Evolutionary conservation across 2,113 vertebrate genomes (phyloP).

Genomic region (Chlorodrepanis virens): DNA sequence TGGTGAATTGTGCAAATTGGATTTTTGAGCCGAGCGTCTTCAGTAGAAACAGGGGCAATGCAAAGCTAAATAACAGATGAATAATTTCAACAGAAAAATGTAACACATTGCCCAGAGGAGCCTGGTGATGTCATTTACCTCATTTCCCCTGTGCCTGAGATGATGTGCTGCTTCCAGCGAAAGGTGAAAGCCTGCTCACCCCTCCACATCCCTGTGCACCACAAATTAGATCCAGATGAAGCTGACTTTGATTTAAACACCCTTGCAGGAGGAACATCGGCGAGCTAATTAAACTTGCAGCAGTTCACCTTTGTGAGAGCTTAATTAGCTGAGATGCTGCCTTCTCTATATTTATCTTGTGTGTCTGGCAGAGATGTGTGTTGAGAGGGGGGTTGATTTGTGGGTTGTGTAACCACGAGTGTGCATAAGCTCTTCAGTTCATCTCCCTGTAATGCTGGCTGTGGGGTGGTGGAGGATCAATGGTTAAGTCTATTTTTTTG

Average conservation of each 20-base stretch:
- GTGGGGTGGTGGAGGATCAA: background rate
- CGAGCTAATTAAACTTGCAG: conserved; percentile 54
- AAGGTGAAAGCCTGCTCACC: background rate
- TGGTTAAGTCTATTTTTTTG: background rate
- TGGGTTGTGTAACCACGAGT: background rate
- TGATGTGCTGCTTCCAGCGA: background rate
- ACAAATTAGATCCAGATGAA: conserved; percentile 1
- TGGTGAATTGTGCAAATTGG: background rate
- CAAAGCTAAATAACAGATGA: background rate
- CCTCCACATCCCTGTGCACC: background rate
- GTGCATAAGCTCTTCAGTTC: background rate
- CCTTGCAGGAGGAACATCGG: background rate
- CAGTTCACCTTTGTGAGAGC: conserved; percentile 52
- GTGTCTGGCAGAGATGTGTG: background rate
- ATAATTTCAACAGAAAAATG: background rate
- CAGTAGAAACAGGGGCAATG: accelerated
- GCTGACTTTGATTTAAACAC: conserved; percentile 51
- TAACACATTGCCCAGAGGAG: background rate
- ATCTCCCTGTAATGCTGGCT: background rate
- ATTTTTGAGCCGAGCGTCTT: background rate
- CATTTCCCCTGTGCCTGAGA: background rate
- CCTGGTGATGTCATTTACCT: background rate
- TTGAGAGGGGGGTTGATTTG: background rate
- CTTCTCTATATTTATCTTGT: conserved; percentile 51
- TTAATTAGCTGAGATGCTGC: conserved; percentile 45